Conservation (phyloP, 2,888 invertebrate genomes). For the Agrotis clavis region DNA sequence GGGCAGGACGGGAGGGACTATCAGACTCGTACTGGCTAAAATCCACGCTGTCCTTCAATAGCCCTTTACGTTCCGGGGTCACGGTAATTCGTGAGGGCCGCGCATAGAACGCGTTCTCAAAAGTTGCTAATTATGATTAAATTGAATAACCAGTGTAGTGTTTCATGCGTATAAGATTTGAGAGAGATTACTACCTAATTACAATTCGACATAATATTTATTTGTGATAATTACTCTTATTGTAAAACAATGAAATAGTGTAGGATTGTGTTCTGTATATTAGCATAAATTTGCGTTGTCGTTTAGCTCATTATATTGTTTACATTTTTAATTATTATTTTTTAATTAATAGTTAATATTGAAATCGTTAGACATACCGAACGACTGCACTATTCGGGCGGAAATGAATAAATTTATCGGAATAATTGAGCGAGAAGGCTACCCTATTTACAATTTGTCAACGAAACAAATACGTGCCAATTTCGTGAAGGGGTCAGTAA, state of each 20-base stretch:
- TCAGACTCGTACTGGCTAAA: no score
- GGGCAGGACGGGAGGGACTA: no score
- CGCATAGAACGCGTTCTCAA: not conserved
- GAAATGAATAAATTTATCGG: not conserved
- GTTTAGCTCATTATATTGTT: slow-evolving; percentile 10
- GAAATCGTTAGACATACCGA: not conserved
- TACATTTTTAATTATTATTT: not conserved
- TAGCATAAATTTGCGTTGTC: slow-evolving; percentile 18
- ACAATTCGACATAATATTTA: slow-evolving; percentile 6
- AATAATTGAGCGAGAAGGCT: not conserved
- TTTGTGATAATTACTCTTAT: slow-evolving; percentile 26
- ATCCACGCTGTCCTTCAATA: no score
- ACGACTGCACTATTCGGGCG: not conserved
- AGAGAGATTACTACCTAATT: slow-evolving; percentile 23
- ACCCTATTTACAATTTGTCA: not conserved
- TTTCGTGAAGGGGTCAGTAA: not conserved
- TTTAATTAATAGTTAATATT: not conserved
- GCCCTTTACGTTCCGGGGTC: no score
- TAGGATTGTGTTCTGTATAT: slow-evolving; percentile 24
- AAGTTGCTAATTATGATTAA: not conserved
- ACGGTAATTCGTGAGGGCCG: no score
- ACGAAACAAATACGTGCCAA: slow-evolving; percentile 1
- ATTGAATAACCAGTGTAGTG: not conserved
- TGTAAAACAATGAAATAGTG: slow-evolving; percentile 44
- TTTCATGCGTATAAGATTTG: not conserved